Evolutionary conservation across 2,888 invertebrate species (phyloP).

Genomic region (Harpagoxenus sublaevis): DNA sequence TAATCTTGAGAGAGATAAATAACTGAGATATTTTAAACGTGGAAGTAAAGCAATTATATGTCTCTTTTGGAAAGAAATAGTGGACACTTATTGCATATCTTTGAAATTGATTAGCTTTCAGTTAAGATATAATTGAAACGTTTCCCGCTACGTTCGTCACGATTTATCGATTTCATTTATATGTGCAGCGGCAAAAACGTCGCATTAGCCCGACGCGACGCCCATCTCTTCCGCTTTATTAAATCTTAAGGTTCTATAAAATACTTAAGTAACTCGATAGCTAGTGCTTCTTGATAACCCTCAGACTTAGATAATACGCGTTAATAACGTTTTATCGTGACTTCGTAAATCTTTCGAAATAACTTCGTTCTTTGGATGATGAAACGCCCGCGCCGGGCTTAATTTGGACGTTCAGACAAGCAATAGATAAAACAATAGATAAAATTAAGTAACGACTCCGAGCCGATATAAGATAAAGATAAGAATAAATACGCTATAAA

Average conservation of each 20-base stretch:
- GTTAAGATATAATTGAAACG: constrained; percentile 14
- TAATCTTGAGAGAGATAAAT: background rate
- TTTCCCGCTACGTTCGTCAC: constrained; percentile 32
- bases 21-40: background rate
- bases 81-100: background rate
- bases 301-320: background rate
- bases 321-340: constrained; percentile 1
- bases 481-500: background rate
- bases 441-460: background rate
- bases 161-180: constrained; percentile 58
- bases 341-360: constrained; percentile 13
- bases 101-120: constrained; percentile 5
- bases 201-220: constrained; percentile 39
- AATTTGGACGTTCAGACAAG: background rate
- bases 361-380: background rate
- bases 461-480: background rate
- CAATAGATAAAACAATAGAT: background rate
- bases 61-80: background rate
- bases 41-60: background rate
- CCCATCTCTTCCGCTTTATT: constrained; percentile 46
- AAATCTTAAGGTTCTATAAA: constrained; percentile 18
- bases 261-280: background rate
- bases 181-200: constrained; percentile 33
- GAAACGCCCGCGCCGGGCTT: background rate
- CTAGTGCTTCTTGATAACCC: constrained; percentile 29